These are phyloP conservation scores for Tholera decimalis DNA, from an alignment of 2,888 invertebrate species.

Conservation along the genomic window DNA sequence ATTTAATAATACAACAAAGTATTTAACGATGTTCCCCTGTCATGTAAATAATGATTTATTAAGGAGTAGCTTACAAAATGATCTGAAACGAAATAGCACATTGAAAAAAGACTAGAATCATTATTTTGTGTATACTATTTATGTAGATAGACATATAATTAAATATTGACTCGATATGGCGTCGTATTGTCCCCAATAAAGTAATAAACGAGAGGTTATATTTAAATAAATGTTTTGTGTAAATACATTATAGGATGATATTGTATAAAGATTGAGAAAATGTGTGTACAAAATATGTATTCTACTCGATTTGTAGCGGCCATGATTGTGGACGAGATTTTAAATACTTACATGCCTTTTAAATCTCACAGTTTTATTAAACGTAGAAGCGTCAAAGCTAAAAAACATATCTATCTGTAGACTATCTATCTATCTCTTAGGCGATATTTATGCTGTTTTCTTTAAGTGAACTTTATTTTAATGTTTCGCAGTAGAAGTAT, in stretches of 20 bases:
- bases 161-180: conserved; percentile 61
- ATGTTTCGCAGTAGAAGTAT: conserved; percentile 33
- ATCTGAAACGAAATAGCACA: conserved; percentile 63
- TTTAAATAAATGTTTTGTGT: conserved; percentile 69
- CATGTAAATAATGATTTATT: conserved; percentile 53
- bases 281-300: conserved; percentile 63
- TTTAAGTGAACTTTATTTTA: conserved; percentile 33
- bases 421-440: conserved; percentile 28
- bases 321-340: conserved; percentile 30
- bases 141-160: conserved; percentile 64
- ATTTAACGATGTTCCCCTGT: conserved; percentile 20
- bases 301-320: conserved; percentile 47
- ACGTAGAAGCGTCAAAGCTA: conserved; percentile 14
- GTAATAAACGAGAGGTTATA: conserved; percentile 61
- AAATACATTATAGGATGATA: conserved; percentile 56
- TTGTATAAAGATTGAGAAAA: conserved; percentile 49
- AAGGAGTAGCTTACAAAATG: conserved; percentile 52
- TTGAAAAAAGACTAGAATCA: conserved; percentile 69
- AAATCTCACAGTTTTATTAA: conserved; percentile 62
- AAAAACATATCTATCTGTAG: conserved; percentile 48
- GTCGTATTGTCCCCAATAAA: conserved; percentile 59
- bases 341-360: conserved; percentile 34
- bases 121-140: conserved; percentile 83
- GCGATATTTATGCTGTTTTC: conserved; percentile 16
- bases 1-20: conserved; percentile 26